Evolutionary conservation across 1,140 invertebrate species (phyloP).

Genomic region (Steinernema feltiae): DNA sequence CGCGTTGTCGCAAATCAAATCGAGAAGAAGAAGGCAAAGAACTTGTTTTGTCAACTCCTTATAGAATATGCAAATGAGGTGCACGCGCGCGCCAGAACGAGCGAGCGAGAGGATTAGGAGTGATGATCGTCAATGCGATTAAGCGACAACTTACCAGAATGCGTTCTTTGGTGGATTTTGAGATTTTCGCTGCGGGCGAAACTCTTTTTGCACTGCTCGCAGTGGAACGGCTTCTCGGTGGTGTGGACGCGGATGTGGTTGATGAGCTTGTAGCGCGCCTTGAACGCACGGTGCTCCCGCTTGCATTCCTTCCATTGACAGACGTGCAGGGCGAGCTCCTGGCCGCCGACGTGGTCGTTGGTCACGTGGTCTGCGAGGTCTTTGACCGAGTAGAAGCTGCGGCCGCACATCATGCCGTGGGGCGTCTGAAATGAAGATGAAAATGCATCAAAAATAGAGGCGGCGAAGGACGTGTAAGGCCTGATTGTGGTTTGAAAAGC

Average conservation of each 20-base stretch:
- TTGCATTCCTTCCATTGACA: conserved; percentile 91
- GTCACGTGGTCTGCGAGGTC: conserved; percentile 93
- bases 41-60: not conserved
- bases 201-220: conserved; percentile 91
- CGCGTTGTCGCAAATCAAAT: conserved; percentile 9
- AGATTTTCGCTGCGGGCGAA: conserved; percentile 95
- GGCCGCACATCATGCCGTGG: conserved; percentile 76
- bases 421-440: not conserved
- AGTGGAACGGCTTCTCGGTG: conserved; percentile 97
- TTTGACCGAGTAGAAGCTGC: conserved; percentile 82
- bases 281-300: conserved; percentile 86
- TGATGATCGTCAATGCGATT: not conserved
- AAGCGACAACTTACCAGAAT: conserved; percentile 66
- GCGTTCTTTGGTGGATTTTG: conserved; percentile 92
- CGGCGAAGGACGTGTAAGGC: not conserved
- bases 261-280: conserved; percentile 98
- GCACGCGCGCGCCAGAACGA: not conserved
- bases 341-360: conserved; percentile 94
- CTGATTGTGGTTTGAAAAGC: not conserved
- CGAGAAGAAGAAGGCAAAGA: not conserved
- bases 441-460: not conserved
- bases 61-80: not conserved
- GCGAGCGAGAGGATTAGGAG: too few relatives aligned
- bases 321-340: conserved; percentile 84
- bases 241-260: conserved; percentile 98